phyloP scores from a whole-genome alignment of 92 coral and sea anemone genomes.

The Epizoanthus stellaris region DNA sequence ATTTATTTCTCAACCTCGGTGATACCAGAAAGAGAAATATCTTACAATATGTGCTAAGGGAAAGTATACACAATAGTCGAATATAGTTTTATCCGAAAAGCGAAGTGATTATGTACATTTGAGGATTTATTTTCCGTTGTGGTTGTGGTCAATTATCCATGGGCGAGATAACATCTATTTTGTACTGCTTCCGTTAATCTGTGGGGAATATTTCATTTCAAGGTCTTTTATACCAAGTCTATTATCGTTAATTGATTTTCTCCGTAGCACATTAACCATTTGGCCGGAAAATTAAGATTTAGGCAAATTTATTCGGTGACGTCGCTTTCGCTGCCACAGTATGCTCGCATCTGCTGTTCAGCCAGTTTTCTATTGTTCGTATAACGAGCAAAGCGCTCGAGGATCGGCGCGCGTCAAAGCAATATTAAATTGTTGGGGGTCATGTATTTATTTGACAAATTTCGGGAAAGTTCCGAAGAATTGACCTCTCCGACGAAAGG shows the following conservation, averaged over 20 bases:
- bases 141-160: constrained; percentile 1
- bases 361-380: constrained; percentile 49
- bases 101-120: not conserved
- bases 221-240: not conserved
- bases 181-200: not conserved
- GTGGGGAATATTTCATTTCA: constrained; percentile 23
- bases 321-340: constrained; percentile 5
- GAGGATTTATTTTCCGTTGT: constrained; percentile 1
- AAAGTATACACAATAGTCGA: no score
- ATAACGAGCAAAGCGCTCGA: constrained; percentile 70
- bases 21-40: no score
- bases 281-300: constrained; percentile 33
- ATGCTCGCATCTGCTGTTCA: constrained; percentile 58
- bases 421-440: constrained; percentile 4
- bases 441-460: constrained; percentile 32
- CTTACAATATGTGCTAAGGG: no score
- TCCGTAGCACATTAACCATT: constrained; percentile 22
- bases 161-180: constrained; percentile 7
- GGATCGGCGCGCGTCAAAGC: not conserved
- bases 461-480: constrained; percentile 34
- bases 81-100: not conserved
- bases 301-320: constrained; percentile 48
- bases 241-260: constrained; percentile 20
- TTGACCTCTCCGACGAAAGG: constrained; percentile 16
- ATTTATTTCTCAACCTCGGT: no score